These are phyloP conservation scores for Ypsolopha sequella DNA, from an alignment of 2,888 invertebrate species.

Conservation along the genomic window DNA sequence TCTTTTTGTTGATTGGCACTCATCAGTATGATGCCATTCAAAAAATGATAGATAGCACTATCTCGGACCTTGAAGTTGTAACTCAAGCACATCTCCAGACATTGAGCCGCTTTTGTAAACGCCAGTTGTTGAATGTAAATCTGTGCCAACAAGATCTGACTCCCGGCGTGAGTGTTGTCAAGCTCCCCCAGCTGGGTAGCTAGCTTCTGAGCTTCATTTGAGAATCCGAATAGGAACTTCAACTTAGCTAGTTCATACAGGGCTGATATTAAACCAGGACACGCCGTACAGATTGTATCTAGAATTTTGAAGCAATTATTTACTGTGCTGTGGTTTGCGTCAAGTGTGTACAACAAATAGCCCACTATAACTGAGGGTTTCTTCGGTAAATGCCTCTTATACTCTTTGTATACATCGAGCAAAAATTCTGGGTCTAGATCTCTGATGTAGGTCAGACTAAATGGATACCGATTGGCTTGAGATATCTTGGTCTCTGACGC, in stretches of 20 bases:
- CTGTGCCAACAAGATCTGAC: constrained; percentile 88
- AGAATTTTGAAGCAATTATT: constrained; percentile 75
- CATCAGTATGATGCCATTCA: constrained; percentile 87
- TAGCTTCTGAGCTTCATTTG: constrained; percentile 76
- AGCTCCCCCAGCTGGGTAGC: constrained; percentile 80
- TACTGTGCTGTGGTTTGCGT: constrained; percentile 55
- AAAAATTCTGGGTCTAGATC: constrained; percentile 89
- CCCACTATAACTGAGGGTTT: constrained; percentile 64
- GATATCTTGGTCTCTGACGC: constrained; percentile 68
- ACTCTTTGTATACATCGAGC: constrained; percentile 81
- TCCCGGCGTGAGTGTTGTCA: constrained; percentile 85
- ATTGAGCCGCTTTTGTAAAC: constrained; percentile 84
- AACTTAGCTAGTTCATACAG: constrained; percentile 82
- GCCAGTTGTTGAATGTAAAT: constrained; percentile 80
- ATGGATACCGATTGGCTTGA: constrained; percentile 65
- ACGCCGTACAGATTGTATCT: constrained; percentile 79
- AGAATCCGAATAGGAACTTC: constrained; percentile 84
- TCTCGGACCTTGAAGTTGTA: constrained; percentile 94
- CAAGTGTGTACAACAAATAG: constrained; percentile 49
- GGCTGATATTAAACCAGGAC: constrained; percentile 82
- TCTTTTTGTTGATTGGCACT: constrained; percentile 78
- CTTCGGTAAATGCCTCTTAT: constrained; percentile 80
- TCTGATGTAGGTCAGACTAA: constrained; percentile 81
- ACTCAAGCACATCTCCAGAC: constrained; percentile 90
- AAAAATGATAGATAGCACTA: constrained; percentile 90